These are phyloP conservation scores for Enhydra lutris DNA, from an alignment of 2,113 vertebrate genomes.

Conservation along the genomic window DNA sequence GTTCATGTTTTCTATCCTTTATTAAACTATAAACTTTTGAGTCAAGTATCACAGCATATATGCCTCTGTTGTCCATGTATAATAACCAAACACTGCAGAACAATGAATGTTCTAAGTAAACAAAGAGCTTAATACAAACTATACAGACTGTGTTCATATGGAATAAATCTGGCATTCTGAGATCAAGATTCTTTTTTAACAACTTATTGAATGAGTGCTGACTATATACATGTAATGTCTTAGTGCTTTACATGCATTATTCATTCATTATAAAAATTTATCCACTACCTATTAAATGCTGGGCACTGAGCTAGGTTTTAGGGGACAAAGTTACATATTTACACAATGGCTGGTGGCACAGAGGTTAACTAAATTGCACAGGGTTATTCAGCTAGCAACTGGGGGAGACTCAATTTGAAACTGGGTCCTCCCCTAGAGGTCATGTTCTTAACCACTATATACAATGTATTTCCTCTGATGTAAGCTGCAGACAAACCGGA, in stretches of 20 bases:
- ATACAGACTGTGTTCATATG: not conserved
- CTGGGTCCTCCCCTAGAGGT: not conserved
- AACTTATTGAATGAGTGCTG: not conserved
- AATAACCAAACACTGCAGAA: not conserved
- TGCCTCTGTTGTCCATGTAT: not conserved
- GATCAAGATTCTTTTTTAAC: not conserved
- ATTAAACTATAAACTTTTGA: conserved; percentile 17
- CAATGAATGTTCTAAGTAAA: conserved; percentile 6
- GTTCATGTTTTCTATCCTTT: conserved; percentile 38
- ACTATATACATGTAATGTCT: not conserved
- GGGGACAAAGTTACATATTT: not conserved
- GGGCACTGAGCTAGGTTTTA: not conserved
- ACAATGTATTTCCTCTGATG: not conserved
- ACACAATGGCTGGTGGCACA: not conserved
- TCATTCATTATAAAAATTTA: not conserved
- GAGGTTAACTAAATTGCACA: not conserved
- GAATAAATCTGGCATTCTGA: not conserved
- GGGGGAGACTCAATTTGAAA: not conserved
- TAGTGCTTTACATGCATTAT: not conserved
- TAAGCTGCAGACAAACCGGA: not conserved
- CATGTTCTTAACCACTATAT: not conserved
- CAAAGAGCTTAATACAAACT: not conserved
- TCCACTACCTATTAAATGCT: not conserved
- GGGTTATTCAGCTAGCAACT: not conserved
- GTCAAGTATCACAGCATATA: not conserved